Evolutionary conservation across 2,797 vertebrate genomes (phyloP).

Genomic region (Psittacula derbiana): DNA sequence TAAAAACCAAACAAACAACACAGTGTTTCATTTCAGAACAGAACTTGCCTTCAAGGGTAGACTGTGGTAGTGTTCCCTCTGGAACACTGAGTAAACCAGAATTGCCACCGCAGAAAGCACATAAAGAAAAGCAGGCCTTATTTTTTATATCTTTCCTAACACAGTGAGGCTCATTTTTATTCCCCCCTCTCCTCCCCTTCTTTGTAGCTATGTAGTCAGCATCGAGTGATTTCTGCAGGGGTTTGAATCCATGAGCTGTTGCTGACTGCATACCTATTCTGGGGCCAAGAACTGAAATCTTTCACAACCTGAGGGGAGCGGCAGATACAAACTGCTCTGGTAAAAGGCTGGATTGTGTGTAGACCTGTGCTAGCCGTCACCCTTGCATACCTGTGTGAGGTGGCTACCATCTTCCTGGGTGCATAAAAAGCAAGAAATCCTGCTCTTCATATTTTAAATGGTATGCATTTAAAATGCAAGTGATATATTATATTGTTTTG

Average conservation of each 20-base stretch:
- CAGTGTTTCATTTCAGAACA: background rate
- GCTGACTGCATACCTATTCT: background rate
- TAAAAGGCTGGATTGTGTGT: background rate
- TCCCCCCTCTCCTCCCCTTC: background rate
- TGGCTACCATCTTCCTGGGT: background rate
- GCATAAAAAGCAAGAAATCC: background rate
- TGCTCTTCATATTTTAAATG: background rate
- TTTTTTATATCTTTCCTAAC: background rate
- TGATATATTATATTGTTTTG: background rate
- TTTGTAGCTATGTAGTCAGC: background rate
- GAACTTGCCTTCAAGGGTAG: background rate
- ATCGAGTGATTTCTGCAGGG: background rate
- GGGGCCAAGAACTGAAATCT: background rate
- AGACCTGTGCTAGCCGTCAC: background rate
- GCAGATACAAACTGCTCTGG: background rate
- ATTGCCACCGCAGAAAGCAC: background rate
- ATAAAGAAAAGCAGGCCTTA: background rate
- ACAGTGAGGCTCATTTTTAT: background rate
- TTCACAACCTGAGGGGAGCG: background rate
- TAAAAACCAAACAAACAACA: background rate
- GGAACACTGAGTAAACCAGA: background rate
- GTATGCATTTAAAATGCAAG: background rate
- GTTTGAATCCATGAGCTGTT: background rate
- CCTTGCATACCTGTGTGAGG: background rate
- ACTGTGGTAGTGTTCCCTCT: background rate